Conservation (phyloP, 1,140 invertebrate species). For the Eurosta solidaginis region DNA sequence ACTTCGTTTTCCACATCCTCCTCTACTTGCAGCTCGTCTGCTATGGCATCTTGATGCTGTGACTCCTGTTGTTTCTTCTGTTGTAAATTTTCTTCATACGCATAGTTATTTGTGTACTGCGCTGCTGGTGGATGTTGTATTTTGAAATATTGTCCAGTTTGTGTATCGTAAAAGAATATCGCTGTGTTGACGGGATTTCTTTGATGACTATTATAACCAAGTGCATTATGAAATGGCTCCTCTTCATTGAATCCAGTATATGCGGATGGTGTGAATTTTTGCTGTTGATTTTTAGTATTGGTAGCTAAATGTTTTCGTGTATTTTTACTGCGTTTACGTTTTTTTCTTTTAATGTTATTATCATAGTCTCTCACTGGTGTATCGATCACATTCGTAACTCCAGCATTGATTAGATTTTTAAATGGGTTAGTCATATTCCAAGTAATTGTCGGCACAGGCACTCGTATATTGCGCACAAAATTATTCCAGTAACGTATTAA, state of each 20-base stretch:
- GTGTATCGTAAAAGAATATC: slow-evolving; percentile 44
- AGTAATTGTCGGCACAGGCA: slow-evolving; percentile 39
- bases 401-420: slow-evolving; percentile 49
- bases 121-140: slow-evolving; percentile 36
- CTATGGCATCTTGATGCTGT: neutral
- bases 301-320: neutral
- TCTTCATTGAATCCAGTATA: slow-evolving; percentile 33
- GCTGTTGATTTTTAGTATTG: slow-evolving; percentile 31
- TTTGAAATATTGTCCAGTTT: slow-evolving; percentile 44
- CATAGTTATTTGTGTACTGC: slow-evolving; percentile 12
- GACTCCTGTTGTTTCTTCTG: neutral
- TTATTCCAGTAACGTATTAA: slow-evolving; percentile 50
- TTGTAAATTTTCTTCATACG: neutral
- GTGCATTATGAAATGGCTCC: neutral
- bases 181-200: neutral
- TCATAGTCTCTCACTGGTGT: slow-evolving; percentile 34
- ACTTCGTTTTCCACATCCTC: too few relatives aligned
- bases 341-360: neutral
- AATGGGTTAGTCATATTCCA: slow-evolving; percentile 53
- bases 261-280: slow-evolving; percentile 37
- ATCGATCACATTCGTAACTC: slow-evolving; percentile 48
- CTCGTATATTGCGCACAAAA: slow-evolving; percentile 49
- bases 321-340: neutral
- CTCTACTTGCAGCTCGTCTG: neutral
- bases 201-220: neutral